Evolutionary conservation across 1,140 invertebrate species (phyloP).

Genomic region (Leptopilina clavipes): DNA sequence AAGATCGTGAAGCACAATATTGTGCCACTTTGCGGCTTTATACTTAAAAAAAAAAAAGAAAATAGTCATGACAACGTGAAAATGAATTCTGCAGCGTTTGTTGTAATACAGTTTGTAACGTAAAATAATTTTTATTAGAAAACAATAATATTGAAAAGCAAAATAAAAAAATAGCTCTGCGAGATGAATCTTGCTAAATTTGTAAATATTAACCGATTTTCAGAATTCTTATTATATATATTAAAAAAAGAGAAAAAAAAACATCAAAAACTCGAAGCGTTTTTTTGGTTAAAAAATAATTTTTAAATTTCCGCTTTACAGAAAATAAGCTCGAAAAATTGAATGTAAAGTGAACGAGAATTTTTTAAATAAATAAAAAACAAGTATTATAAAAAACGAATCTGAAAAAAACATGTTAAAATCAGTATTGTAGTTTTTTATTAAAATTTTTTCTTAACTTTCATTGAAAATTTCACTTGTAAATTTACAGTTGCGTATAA

Average conservation of each 20-base stretch:
- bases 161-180: background rate
- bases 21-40: constrained; percentile 49
- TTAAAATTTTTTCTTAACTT: too few species aligned
- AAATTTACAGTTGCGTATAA: too few species aligned
- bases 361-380: too few species aligned
- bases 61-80: constrained; percentile 30
- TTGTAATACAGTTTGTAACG: background rate
- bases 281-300: background rate
- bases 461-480: too few species aligned
- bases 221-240: background rate
- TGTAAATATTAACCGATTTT: background rate
- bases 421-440: too few species aligned
- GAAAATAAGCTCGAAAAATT: too few species aligned
- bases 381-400: too few species aligned
- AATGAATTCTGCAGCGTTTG: constrained; percentile 24
- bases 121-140: background rate
- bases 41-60: constrained; percentile 56
- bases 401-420: too few species aligned
- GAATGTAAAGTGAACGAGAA: too few species aligned
- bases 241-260: background rate
- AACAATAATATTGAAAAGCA: background rate
- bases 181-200: background rate
- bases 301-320: too few species aligned
- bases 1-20: constrained; percentile 42
- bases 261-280: background rate